Base-by-base conservation (phyloP, 2,113 vertebrate species). In the Equus przewalskii region DNA sequence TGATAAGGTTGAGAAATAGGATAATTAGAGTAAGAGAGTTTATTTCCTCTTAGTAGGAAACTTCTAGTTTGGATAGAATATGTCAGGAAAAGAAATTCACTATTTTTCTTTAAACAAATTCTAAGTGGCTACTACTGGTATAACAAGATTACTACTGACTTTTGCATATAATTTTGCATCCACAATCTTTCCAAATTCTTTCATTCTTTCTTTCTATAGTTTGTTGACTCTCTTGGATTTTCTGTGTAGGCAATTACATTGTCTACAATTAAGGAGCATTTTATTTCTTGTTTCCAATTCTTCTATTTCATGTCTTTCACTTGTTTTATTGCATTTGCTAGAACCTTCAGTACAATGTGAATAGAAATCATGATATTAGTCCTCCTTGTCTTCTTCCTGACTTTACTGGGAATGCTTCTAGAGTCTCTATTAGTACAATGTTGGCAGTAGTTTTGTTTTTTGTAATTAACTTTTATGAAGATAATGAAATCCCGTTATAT, bases 171-270 rank as follows among this genome's bases (percentile, higher is more conserved):
- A 73, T 67, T 82, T 89, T 82, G 2, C 18, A 73, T 64, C n/a
- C 10, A 64, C 28, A 73, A 82, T 65, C 46, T 64, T 92, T 83
- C 91, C n/a, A 91, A 84, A 62, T 64, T 88, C n/a, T 93, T 65
- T 93, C 76, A 60, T 69, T 94, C 89, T 72, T 89, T 89, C 76
- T 72, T 89, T 89, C 76, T 54, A 81, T 10, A 72, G 54, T 72
- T 62, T 62, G 18, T 62, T 72, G 84, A 81, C 51, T 81, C 51
- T 36, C 84, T 78, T 85, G 24, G 33, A 78, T 85, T 91, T 84
- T 75, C 87, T 69, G 14, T 79, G 72, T 69, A 90, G 70, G 49
- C 19, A 95, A 85, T 67, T 62, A 85, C 2, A 73, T 51, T 75
- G 2, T 62, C 64, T 80, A 62, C 65, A 94, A 80, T 70, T 80